Evolutionary conservation across 2,888 invertebrate species (phyloP).

Genomic region (Mactromeris polynyma): DNA sequence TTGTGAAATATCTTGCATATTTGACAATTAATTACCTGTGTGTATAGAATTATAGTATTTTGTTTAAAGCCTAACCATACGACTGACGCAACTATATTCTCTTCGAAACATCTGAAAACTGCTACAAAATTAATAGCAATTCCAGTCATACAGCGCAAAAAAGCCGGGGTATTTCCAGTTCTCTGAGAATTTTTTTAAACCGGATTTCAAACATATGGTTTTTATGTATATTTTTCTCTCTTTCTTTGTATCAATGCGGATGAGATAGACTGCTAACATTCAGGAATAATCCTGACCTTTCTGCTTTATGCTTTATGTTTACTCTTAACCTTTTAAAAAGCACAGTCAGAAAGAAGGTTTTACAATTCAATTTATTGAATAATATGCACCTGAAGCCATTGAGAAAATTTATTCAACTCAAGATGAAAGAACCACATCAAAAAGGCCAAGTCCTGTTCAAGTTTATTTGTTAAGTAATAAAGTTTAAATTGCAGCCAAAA

Average conservation of each 20-base stretch:
- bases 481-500: constrained; percentile 39
- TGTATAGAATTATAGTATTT: neutral
- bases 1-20: neutral
- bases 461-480: constrained; percentile 43
- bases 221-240: constrained; percentile 29
- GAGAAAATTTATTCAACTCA: constrained; percentile 20
- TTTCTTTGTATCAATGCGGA: constrained; percentile 1
- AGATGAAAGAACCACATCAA: constrained; percentile 50
- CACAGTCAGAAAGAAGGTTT: neutral
- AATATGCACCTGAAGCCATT: constrained; percentile 37
- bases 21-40: neutral
- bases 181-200: constrained; percentile 7
- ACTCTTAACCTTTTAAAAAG: neutral
- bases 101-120: neutral
- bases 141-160: constrained; percentile 22
- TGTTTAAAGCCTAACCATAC: neutral
- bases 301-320: neutral
- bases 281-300: constrained; percentile 19
- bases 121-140: constrained; percentile 28
- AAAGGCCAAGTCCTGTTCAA: constrained; percentile 16
- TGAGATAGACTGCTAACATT: neutral
- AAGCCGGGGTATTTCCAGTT: neutral
- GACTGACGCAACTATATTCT: neutral
- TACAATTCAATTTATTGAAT: constrained; percentile 51
- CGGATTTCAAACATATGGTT: constrained; percentile 50